Percentiles rank a stretch among this genome's conserved stretches.
These are phyloP conservation scores for Laterallus jamaicensis DNA, from an alignment of 2,113 vertebrate genomes.

Conservation along the genomic window DNA sequence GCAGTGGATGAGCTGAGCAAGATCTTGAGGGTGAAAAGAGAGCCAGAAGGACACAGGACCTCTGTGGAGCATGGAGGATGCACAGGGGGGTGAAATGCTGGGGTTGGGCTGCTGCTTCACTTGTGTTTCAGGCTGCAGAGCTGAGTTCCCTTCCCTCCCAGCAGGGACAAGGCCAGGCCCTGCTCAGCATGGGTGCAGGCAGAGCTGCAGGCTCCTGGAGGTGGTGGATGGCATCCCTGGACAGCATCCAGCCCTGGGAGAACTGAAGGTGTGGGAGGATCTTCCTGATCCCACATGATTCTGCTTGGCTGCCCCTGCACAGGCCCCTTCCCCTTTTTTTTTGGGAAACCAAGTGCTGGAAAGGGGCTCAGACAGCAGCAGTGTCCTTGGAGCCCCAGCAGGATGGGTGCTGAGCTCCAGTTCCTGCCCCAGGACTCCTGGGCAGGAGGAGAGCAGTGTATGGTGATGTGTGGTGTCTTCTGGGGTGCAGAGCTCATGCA, in stretches of 20 bases:
- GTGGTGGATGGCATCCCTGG: not conserved
- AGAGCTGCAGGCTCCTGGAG: not conserved
- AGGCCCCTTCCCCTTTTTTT: not conserved
- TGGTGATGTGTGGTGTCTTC: not conserved
- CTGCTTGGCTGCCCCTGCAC: not conserved
- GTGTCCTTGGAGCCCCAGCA: not conserved
- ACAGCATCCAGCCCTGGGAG: not conserved
- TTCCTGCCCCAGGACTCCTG: not conserved
- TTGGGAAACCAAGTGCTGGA: not conserved
- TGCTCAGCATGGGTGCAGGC: not conserved
- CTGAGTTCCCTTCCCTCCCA: not conserved
- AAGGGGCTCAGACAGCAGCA: not conserved
- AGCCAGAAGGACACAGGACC: not conserved
- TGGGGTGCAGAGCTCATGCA: not conserved
- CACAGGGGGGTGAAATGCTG: not conserved
- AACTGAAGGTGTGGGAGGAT: not conserved
- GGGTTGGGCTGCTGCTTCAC: not conserved
- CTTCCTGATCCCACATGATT: not conserved
- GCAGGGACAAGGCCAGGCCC: fast-evolving
- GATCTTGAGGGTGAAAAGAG: not conserved
- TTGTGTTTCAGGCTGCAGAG: fast-evolving
- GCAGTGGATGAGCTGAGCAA: not conserved
- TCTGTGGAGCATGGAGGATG: fast-evolving
- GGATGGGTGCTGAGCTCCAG: not conserved
- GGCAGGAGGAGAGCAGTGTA: not conserved